A percentile compares a stretch with the other conserved stretches of the same genome.
phyloP scores from a whole-genome alignment of 2,888 invertebrate genomes.

The Hyposoter dolosus region DNA sequence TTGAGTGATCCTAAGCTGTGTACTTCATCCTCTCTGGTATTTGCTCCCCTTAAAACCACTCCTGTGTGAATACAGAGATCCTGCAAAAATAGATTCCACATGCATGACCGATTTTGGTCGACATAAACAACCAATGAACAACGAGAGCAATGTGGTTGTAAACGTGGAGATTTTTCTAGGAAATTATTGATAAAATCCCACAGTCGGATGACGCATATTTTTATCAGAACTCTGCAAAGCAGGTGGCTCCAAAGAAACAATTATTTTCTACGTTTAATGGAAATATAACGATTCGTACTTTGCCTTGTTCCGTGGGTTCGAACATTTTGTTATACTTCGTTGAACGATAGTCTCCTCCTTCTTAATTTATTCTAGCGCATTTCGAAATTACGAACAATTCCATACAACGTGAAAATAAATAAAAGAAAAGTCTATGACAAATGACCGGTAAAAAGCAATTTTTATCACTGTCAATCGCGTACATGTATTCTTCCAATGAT shows the following conservation, averaged over 20 bases:
- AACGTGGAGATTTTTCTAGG: not conserved
- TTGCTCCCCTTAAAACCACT: constrained; percentile 89
- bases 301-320: constrained; percentile 81
- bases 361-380: constrained; percentile 51
- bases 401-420: not conserved
- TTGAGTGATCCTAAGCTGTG: constrained; percentile 89
- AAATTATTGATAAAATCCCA: not conserved
- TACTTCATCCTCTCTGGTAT: constrained; percentile 86
- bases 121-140: not conserved
- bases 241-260: not conserved
- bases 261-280: constrained; percentile 2
- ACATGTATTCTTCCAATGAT: constrained; percentile 33
- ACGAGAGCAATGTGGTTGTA: not conserved
- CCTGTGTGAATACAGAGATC: constrained; percentile 93
- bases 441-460: constrained; percentile 47
- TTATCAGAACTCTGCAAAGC: constrained; percentile 9
- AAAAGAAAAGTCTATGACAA: constrained; percentile 10
- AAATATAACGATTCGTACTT: constrained; percentile 74
- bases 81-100: constrained; percentile 80
- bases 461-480: constrained; percentile 43
- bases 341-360: not conserved
- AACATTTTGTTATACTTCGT: constrained; percentile 76
- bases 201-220: constrained; percentile 10
- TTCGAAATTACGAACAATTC: constrained; percentile 45
- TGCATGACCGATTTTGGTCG: not conserved